phyloP scores from a whole-genome alignment of 2,888 invertebrate species.

The Tetanocera ferruginea region DNA sequence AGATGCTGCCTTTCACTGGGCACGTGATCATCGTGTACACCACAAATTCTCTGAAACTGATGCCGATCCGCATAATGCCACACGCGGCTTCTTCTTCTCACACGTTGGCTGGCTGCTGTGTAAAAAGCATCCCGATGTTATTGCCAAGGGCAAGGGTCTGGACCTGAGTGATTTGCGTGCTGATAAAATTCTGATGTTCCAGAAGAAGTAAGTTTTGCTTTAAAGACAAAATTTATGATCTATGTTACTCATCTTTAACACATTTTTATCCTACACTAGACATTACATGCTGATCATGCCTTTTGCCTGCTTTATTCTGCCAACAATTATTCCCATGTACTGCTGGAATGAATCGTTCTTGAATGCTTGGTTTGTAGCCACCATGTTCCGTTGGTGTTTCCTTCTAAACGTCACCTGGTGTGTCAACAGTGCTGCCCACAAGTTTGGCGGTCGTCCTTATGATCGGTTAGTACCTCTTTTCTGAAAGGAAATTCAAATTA shows the following conservation, averaged over 20 bases:
- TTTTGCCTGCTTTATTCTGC: slow-evolving; percentile 81
- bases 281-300: slow-evolving; percentile 82
- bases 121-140: slow-evolving; percentile 91
- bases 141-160: slow-evolving; percentile 85
- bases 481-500: not conserved
- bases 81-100: slow-evolving; percentile 95
- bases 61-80: slow-evolving; percentile 93
- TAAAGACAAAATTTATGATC: not conserved
- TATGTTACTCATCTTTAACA: not conserved
- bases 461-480: slow-evolving; percentile 73
- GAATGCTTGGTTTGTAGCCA: slow-evolving; percentile 77
- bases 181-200: slow-evolving; percentile 87
- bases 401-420: slow-evolving; percentile 90
- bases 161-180: slow-evolving; percentile 85
- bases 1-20: slow-evolving; percentile 84
- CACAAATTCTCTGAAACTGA: slow-evolving; percentile 95
- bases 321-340: slow-evolving; percentile 81
- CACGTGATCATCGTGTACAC: slow-evolving; percentile 85
- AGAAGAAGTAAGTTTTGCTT: slow-evolving; percentile 80
- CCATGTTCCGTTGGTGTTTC: slow-evolving; percentile 82
- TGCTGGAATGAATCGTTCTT: slow-evolving; percentile 81
- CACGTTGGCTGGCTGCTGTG: slow-evolving; percentile 95
- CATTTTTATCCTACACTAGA: slow-evolving; percentile 65
- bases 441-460: slow-evolving; percentile 82
- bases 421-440: slow-evolving; percentile 90